Conservation (phyloP, 2,113 vertebrate species). For the Ramphastos sulfuratus region DNA sequence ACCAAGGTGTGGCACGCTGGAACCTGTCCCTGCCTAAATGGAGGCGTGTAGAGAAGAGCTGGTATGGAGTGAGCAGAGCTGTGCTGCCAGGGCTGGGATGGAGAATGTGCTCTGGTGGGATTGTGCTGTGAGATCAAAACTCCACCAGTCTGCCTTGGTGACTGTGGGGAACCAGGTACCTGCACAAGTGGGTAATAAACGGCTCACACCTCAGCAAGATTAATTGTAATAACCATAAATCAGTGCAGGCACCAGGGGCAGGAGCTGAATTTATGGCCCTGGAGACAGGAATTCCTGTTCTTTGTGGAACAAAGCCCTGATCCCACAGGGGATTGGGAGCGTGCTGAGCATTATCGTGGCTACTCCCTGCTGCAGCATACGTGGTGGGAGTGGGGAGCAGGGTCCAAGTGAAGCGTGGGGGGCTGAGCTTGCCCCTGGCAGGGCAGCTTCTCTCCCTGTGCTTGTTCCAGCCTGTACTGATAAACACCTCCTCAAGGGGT, state of each 20-base stretch:
- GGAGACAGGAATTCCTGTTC: constrained; percentile 63
- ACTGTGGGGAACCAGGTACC: constrained; percentile 3
- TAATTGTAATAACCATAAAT: constrained; percentile 55
- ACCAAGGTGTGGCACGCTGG: not conserved
- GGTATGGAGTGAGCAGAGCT: not conserved
- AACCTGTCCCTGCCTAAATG: not conserved
- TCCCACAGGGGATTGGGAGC: not conserved
- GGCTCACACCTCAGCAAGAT: constrained; percentile 25
- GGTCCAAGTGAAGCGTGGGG: accelerated
- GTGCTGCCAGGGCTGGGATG: not conserved
- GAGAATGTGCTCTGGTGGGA: not conserved
- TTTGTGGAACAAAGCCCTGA: constrained; percentile 46
- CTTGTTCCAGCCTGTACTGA: not conserved
- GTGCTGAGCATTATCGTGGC: not conserved
- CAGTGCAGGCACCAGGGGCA: constrained; percentile 8
- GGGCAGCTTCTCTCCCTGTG: not conserved
- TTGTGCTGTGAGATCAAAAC: not conserved
- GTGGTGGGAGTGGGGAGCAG: not conserved
- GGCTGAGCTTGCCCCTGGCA: not conserved
- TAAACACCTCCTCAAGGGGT: constrained; percentile 16
- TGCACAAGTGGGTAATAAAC: constrained; percentile 23
- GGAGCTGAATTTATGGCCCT: constrained; percentile 34
- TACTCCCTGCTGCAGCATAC: accelerated
- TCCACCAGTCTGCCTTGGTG: not conserved
- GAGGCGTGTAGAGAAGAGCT: not conserved